phyloP scores from a whole-genome alignment of 2,888 invertebrate species.

The Synergus gifuensis region DNA sequence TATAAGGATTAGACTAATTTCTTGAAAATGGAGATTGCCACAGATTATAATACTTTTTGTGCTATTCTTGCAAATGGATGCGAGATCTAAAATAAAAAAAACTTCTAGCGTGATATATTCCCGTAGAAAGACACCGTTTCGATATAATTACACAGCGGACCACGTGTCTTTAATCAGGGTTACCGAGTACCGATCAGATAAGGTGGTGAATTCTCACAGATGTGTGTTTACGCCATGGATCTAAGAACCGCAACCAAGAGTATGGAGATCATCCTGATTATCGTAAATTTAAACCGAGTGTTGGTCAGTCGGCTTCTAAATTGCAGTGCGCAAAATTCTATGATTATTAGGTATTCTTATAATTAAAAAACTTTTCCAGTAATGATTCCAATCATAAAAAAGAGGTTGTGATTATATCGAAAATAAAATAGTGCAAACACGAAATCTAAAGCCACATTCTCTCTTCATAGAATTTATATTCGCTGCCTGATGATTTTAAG shows the following conservation, averaged over 20 bases:
- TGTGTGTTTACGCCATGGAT: slow-evolving; percentile 45
- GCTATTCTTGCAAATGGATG: slow-evolving; percentile 13
- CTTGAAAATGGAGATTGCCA: background rate
- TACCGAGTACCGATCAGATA: slow-evolving; percentile 65
- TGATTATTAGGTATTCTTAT: background rate
- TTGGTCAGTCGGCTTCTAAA: slow-evolving; percentile 3
- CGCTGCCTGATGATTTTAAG: too few species aligned
- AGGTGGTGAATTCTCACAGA: slow-evolving; percentile 67
- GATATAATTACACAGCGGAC: slow-evolving; percentile 67
- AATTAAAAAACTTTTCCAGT: background rate
- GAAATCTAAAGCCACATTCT: too few species aligned
- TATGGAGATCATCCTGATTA: slow-evolving; percentile 29
- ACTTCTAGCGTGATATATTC: slow-evolving; percentile 6
- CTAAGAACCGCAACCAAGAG: slow-evolving; percentile 39
- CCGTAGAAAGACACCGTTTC: slow-evolving; percentile 55
- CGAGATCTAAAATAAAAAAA: slow-evolving; percentile 5
- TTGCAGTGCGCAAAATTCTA: slow-evolving; percentile 2
- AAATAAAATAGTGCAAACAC: too few species aligned
- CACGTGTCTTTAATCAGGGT: slow-evolving; percentile 68
- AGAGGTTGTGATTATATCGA: too few species aligned
- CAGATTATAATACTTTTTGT: slow-evolving; percentile 16
- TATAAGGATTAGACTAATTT: background rate
- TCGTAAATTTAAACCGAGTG: slow-evolving; percentile 39
- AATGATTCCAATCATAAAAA: too few species aligned
- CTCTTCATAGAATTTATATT: too few species aligned